A percentile compares a stretch with the other conserved stretches of the same genome.
Evolutionary conservation across 2,113 vertebrate genomes (phyloP).

Genomic region (Caranx melampygus): DNA sequence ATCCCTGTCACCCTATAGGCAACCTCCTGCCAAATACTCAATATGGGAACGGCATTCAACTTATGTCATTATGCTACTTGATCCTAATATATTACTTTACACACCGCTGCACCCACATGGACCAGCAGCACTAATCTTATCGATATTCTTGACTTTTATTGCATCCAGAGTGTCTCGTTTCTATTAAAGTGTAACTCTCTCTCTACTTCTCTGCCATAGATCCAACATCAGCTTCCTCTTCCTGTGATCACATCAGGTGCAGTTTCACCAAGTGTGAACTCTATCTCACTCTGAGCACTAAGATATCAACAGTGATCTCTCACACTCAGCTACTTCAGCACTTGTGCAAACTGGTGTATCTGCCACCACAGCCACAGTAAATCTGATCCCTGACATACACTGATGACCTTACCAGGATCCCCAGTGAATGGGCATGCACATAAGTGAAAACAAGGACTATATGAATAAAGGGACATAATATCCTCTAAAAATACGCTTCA

Average conservation of each 20-base stretch:
- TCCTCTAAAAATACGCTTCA: too few species aligned
- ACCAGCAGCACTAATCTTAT: not conserved
- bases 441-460: not conserved
- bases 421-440: not conserved
- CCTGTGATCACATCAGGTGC: conserved; percentile 1
- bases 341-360: not conserved
- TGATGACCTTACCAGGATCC: conserved; percentile 10
- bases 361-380: not conserved
- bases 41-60: not conserved
- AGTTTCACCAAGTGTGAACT: not conserved
- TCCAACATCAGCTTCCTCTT: conserved; percentile 5
- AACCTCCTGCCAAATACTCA: conserved; percentile 30
- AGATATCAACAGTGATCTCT: conserved; percentile 14
- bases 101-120: not conserved
- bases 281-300: not conserved
- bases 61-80: not conserved
- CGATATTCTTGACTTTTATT: not conserved
- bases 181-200: conserved; percentile 6
- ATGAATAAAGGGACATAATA: too few species aligned
- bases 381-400: conserved; percentile 19
- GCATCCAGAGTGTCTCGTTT: not conserved
- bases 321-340: not conserved
- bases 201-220: not conserved
- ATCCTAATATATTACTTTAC: conserved; percentile 4
- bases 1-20: not conserved